Evolutionary conservation across 2,797 vertebrate species (phyloP), one percentile per base, ranked within the genome.

Genomic region (Labeo calbasu): DNA sequence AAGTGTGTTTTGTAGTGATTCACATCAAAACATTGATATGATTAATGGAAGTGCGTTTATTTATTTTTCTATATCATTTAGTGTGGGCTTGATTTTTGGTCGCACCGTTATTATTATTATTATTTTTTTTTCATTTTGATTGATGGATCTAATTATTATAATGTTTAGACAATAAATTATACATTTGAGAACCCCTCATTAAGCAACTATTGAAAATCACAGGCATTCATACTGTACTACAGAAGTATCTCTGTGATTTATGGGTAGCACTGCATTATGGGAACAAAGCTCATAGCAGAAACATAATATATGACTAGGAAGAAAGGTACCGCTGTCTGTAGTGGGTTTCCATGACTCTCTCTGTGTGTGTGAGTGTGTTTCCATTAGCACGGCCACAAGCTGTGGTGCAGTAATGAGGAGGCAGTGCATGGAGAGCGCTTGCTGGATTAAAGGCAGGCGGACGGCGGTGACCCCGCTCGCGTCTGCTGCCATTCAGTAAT

Each of bases 401-500:
- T 83, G 46, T 48, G 73, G 17, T 77, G 71, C 25, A 55, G 66
- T 89, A 86, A 86, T 89, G 85, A 79, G 80, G 61, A 83, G 72
- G 80, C 63, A 81, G 86, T 79, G 80, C 66, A 83, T 86, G 75
- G 23, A 55, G 86, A 86, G 72, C 48, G 36, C 61, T 79, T 57
- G 48, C 77, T 48, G 61, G 73, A 85, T 86, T 76, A 79, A 82
- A 83, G 69, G 40, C 72, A 81, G 69, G 50, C n/a, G 32, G 50
- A 53, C 11, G 65, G 51, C 75, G 79, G 73, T 87, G 86, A 84
- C 86, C 85, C 84, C 25, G 80, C 73, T 84, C 63, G 40, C 40
- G 84, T 87, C 61, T 59, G 59, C 79, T 86, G 73, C 73, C 85
- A 85, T 40, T 61, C 83, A 63, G 57, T 87, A 88, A 86, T 87